Evolutionary conservation across 2,113 vertebrate genomes (phyloP), one percentile per base, ranked within the genome.

Genomic region (Pandion haliaetus): DNA sequence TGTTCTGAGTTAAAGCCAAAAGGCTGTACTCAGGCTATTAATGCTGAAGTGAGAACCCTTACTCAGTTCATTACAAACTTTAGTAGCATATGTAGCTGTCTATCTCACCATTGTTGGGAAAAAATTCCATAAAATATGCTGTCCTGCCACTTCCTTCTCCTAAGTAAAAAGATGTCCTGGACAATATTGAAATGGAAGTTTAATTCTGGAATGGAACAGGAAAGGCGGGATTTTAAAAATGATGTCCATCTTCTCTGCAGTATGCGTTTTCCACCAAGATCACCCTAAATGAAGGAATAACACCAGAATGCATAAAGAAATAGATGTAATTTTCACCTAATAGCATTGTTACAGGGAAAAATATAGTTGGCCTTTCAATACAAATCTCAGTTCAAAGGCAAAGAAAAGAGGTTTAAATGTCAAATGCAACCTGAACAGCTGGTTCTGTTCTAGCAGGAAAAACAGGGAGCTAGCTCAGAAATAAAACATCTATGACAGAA

Each of bases 161-260:
- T 97, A 17, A 99, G 97, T 65, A 98, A 96, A 95, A 99, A 99
- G 88, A 98, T 96, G 73, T 99, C 98, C 87, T 98, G 98, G 80
- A 98, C 96, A 89, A 98, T 73, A 44, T 88, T 93, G 86, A 98
- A 98, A 65, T 98, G 98, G 96, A 99, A 97, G 92, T 97, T 98
- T 63, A 96, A 96, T 88, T 98, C 97, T 42, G 97, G 97, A 65
- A 98, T 23, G 38, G 98, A 98, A 88, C 98, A 98, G 90, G 98
- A 90, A 86, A 99, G 97, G 82, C 94, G 97, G 82, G 98, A 97
- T 94, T 98, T 98, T 81, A 99, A 91, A 95, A 99, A 98, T 3
- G 97, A 97, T 4, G 98, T 98, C 98, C 98, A 98, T 93, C 98
- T 98, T 96, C 96, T 98, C 92, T 98, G 98, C 78, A 99, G 94